These are phyloP conservation scores for Arothron firmamentum DNA, from an alignment of 2,113 vertebrate genomes.

Conservation along the genomic window DNA sequence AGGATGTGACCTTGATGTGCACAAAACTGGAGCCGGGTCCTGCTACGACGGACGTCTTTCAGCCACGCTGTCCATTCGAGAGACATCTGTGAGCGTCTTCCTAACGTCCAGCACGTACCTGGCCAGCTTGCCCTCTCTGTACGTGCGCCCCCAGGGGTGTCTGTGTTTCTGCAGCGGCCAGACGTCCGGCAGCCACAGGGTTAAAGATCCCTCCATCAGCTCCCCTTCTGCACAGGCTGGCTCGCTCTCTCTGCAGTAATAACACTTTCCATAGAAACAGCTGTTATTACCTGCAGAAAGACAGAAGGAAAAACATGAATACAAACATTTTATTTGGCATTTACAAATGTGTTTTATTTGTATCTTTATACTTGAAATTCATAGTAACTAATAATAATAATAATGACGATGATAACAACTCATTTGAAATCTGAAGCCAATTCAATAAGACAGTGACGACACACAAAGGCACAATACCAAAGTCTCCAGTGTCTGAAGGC, in stretches of 20 bases:
- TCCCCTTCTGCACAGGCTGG: slow-evolving; percentile 92
- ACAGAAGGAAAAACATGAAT: background rate
- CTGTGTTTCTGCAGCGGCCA: slow-evolving; percentile 98
- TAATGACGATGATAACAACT: too few species aligned
- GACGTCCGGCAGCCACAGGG: slow-evolving; percentile 94
- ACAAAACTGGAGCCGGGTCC: too few species aligned
- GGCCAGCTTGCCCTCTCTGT: slow-evolving; percentile 94
- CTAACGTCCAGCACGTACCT: slow-evolving; percentile 67
- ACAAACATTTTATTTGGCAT: too few species aligned
- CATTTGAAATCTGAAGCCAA: too few species aligned
- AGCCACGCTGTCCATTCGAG: background rate
- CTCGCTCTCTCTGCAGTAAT: slow-evolving; percentile 95
- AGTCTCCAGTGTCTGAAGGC: too few species aligned
- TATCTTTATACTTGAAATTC: too few species aligned
- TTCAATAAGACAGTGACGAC: too few species aligned
- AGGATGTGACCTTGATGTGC: too few species aligned
- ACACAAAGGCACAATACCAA: too few species aligned
- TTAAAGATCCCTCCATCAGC: slow-evolving; percentile 91
- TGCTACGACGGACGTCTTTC: too few species aligned
- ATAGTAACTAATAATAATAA: too few species aligned
- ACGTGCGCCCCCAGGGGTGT: slow-evolving; percentile 96
- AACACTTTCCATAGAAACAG: slow-evolving; percentile 98
- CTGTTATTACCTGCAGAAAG: slow-evolving; percentile 85
- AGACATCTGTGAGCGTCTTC: background rate
- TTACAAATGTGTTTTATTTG: too few species aligned